A percentile compares a stretch with the other conserved stretches of the same genome.
phyloP scores from a whole-genome alignment of 1,140 invertebrate genomes.

The Amphibalanus amphitrite region DNA sequence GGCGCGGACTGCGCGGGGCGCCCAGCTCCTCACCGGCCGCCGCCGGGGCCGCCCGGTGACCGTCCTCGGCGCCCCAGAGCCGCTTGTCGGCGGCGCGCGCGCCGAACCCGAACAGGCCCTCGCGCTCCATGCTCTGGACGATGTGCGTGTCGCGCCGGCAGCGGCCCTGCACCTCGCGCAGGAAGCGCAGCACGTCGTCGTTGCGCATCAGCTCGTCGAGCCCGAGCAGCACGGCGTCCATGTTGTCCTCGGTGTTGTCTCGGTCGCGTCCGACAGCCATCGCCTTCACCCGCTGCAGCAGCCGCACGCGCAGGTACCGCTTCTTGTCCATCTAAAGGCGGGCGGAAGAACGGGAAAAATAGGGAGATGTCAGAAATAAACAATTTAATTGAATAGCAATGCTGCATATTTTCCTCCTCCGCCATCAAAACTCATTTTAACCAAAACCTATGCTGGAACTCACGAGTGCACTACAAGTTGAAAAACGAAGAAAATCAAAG shows the following conservation, averaged over 20 bases:
- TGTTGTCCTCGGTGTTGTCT: background rate
- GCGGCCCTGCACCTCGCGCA: slow-evolving; percentile 2
- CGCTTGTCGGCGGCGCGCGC: background rate
- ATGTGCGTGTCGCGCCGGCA: background rate
- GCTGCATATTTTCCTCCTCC: too few relatives aligned
- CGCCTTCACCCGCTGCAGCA: background rate
- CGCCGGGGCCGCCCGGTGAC: background rate
- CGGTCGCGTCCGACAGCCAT: background rate
- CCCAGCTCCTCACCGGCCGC: background rate
- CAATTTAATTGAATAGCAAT: too few relatives aligned
- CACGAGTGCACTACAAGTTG: too few relatives aligned
- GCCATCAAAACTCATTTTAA: too few relatives aligned
- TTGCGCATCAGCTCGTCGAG: background rate
- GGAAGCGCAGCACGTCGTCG: slow-evolving; percentile 1
- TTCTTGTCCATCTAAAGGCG: background rate
- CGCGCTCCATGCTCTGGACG: background rate
- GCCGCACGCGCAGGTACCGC: background rate
- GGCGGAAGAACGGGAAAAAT: too few relatives aligned
- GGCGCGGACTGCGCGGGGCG: background rate
- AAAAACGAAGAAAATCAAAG: too few relatives aligned
- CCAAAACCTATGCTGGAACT: too few relatives aligned
- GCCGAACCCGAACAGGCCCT: background rate
- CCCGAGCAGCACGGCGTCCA: slow-evolving; percentile 1
- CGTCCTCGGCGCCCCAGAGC: background rate
- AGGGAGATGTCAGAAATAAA: too few relatives aligned